These are phyloP conservation scores for Cordilura impudica DNA, from an alignment of 2,888 invertebrate genomes.

Conservation along the genomic window DNA sequence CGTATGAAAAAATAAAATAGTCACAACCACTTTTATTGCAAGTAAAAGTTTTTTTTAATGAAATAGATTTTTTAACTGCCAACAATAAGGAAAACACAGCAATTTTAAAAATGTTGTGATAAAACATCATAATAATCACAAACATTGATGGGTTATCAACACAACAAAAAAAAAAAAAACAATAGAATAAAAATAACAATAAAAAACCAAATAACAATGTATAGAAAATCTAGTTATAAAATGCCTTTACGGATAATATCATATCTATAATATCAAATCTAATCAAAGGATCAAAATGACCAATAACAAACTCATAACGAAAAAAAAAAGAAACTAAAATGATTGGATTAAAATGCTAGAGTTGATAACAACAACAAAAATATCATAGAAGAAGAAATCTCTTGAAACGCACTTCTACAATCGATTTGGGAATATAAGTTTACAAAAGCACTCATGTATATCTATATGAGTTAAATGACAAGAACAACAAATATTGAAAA, in stretches of 20 bases:
- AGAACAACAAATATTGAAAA: not conserved
- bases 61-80: not conserved
- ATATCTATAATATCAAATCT: conserved; percentile 19
- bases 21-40: not conserved
- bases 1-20: not conserved
- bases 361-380: conserved; percentile 16
- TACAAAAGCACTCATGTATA: not conserved
- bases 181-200: not conserved
- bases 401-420: conserved; percentile 3
- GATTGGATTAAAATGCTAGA: conserved; percentile 19
- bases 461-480: not conserved
- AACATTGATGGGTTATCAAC: conserved; percentile 1
- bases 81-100: not conserved
- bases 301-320: not conserved
- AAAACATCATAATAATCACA: conserved; percentile 9
- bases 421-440: not conserved
- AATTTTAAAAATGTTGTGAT: not conserved
- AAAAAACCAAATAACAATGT: not conserved
- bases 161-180: no score
- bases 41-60: conserved; percentile 11
- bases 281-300: not conserved
- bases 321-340: conserved; percentile 7
- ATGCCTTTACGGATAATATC: conserved; percentile 27
- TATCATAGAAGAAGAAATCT: not conserved
- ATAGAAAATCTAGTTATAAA: conserved; percentile 1